Base-by-base conservation (phyloP, 2,888 invertebrate species). In the Amphipoea oculea region DNA sequence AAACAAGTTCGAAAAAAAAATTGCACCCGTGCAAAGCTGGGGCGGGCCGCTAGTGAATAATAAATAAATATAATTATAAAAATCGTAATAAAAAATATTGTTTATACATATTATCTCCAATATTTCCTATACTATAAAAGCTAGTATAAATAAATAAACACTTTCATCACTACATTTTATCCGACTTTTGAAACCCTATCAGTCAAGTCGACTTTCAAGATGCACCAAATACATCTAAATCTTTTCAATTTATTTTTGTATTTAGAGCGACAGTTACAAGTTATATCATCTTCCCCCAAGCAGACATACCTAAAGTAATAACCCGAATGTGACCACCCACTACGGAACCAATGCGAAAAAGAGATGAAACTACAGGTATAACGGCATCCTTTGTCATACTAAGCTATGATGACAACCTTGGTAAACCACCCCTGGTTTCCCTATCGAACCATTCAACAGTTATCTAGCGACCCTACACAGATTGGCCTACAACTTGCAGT, bases 381-480 rank as follows among this genome's bases (percentile, higher is more conserved):
- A 2, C 12, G 23, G 4, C 29, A 48, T 40, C 17, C n/a, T 2
- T 48, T 40, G 29, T 57, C 2, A 23, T 14, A 51, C 17, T 45
- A 2, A 20, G n/a, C 42, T 54, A n/a, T 63, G 23, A 9, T n/a
- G 2, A 23, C 20, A 29, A 40, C 20, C 4, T 20, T 12, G 6
- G 29, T 29, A 62, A 62, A 40, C n/a, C 40, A n/a, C 73, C 12
- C 9, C 17, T 29, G 23, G 1, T 12, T 12, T 45, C 29, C 54
- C n/a, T 79, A 63, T 14, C 3, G 36, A 75, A 51, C 76, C 14
- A 54, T 67, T 75, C 9, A 29, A 48, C 45, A 40, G 40, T 62
- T 42, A 60, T 17, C 62, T 80, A 78, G 60, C 51, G 54, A 40
- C n/a, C 23, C 51, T 45, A 73, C 62, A 17, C 48, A 42, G 23